Percentiles rank a stretch among this genome's conserved stretches.
These are phyloP conservation scores for Forbesichthys papilliferus DNA, from an alignment of 2,113 vertebrate species.

Conservation along the genomic window DNA sequence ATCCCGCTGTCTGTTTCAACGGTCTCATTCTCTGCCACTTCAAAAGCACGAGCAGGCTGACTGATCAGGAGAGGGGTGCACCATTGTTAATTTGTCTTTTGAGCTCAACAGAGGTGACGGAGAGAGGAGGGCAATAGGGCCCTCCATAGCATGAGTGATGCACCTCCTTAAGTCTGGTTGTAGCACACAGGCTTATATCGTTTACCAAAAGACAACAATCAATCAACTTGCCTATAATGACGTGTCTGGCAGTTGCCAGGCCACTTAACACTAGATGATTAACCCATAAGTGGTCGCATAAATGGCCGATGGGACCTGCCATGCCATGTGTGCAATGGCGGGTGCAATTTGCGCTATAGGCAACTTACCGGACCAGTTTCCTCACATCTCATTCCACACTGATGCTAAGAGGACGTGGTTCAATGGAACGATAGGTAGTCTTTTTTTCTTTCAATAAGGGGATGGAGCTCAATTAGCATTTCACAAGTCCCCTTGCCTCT, in stretches of 20 bases:
- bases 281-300: background rate
- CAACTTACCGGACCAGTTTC: constrained; percentile 69
- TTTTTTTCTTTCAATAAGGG: constrained; percentile 83
- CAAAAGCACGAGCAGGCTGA: constrained; percentile 79
- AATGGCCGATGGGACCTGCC: too few species aligned
- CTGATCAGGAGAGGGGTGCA: constrained; percentile 74
- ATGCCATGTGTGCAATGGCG: constrained; percentile 1
- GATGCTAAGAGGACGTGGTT: constrained; percentile 61
- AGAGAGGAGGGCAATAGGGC: constrained; percentile 80
- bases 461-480: constrained; percentile 96
- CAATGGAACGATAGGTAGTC: constrained; percentile 79
- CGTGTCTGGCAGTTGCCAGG: background rate
- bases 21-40: constrained; percentile 73
- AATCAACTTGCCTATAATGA: constrained; percentile 12
- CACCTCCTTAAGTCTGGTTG: constrained; percentile 42
- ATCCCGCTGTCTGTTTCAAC: constrained; percentile 70
- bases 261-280: constrained; percentile 28
- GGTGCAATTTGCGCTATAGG: constrained; percentile 47
- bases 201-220: constrained; percentile 58
- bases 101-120: constrained; percentile 83
- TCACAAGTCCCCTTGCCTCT: constrained; percentile 89
- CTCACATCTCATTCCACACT: constrained; percentile 67
- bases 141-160: constrained; percentile 62
- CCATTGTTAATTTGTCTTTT: constrained; percentile 90
- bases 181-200: constrained; percentile 45